phyloP scores from a whole-genome alignment of 2,113 vertebrate genomes.

The Hemicordylus capensis region DNA sequence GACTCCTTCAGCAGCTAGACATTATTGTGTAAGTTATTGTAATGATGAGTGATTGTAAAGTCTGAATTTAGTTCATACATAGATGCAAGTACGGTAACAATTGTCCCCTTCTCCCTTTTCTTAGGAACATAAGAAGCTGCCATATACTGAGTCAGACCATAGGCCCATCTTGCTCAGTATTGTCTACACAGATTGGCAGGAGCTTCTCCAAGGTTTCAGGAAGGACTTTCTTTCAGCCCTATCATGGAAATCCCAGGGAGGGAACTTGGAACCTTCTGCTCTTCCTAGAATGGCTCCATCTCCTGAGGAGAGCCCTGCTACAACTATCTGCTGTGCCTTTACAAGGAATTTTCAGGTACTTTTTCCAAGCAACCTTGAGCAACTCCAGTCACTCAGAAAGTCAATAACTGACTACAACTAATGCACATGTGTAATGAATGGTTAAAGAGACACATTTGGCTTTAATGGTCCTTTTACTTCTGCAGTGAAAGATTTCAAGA shows the following conservation, averaged over 20 bases:
- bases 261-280: neutral
- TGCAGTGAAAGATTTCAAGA: conserved; percentile 20
- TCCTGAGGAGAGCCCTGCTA: neutral
- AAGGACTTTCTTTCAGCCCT: neutral
- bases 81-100: too few relatives aligned
- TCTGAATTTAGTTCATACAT: too few relatives aligned
- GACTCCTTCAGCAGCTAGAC: neutral
- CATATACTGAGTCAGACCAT: neutral
- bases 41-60: too few relatives aligned
- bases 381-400: neutral
- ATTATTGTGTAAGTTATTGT: neutral
- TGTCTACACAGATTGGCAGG: neutral
- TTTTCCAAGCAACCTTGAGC: conserved; percentile 35
- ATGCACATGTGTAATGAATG: conserved; percentile 33
- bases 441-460: conserved; percentile 28
- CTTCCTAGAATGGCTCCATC: too few relatives aligned
- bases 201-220: neutral
- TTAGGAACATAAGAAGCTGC: neutral
- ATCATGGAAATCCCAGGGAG: neutral
- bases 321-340: neutral
- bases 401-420: conserved; percentile 31
- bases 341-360: conserved; percentile 4
- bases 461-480: conserved; percentile 44
- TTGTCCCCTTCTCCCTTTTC: too few relatives aligned
- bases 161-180: neutral